Base-by-base conservation (phyloP, 1,140 invertebrate genomes). In the Drosophila paulistorum region DNA sequence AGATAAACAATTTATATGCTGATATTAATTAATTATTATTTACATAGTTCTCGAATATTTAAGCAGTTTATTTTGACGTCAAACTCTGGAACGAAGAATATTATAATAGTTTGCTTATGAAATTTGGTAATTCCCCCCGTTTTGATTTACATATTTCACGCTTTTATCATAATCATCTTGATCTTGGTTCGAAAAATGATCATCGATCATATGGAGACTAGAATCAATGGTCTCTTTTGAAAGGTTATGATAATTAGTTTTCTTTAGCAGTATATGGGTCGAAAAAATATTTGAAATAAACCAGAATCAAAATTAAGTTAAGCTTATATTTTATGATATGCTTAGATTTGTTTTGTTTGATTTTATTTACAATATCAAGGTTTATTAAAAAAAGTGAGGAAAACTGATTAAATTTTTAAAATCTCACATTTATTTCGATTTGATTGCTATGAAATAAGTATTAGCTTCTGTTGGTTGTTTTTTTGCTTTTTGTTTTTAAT, bases 21-120 rank as follows among this genome's bases (percentile, higher is more conserved):
- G 20, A 62, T 55, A 74, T 55, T 65, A 57, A 75, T 65, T 79
- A 69, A 71, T 82, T 64, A 0, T 51, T 45, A 70, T 78, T 74
- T 82, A 71, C 67, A 67, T 60, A 60, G 2, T 48, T 23, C 17
- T 26, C 17, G 2, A 48, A 51, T 41, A 23, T 13, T n/a, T 26
- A 48, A 39, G 58, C 45, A 51, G 58, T 72, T 72, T 54, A 33
- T 4, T 20, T 57, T 67, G 60, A 37, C 20, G 57, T 37, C 13
- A 61, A 51, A 20, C 39, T 39, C 39, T 20, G 10, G 3, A 17
- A 48, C 9, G 45, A 51, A 51, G 6, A 51, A 45, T 7, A 45
- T 14, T 17, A 41, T 14, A 26, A 11, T 23, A 23, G 54, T 33
- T 35, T n/a, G 37, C 13, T 17, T 26, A 13, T 42, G 55, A 35